These are phyloP conservation scores for Drosophila simulans DNA, from an alignment of 1,140 invertebrate genomes.

Conservation along the genomic window DNA sequence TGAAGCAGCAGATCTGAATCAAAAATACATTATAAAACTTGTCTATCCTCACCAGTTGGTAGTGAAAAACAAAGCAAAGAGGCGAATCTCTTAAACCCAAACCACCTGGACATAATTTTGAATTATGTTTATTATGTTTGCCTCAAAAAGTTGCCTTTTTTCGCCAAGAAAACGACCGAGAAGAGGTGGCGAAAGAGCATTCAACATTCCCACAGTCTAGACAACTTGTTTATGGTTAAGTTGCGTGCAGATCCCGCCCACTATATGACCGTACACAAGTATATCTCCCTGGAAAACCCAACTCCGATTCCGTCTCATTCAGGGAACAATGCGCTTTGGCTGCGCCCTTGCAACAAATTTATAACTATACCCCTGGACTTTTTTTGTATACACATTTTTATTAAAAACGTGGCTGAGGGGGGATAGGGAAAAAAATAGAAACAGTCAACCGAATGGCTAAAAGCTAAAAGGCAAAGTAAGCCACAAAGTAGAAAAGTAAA, in stretches of 20 bases:
- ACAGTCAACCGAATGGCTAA: constrained; percentile 74
- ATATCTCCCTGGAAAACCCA: constrained; percentile 7
- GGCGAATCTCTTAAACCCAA: constrained; percentile 24
- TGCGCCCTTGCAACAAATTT: constrained; percentile 73
- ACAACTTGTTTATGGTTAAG: constrained; percentile 79
- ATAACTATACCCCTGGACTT: constrained; percentile 71
- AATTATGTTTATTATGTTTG: constrained; percentile 57
- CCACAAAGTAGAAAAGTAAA: constrained; percentile 81
- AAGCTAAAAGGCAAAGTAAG: constrained; percentile 80
- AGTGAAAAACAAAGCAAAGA: constrained; percentile 3
- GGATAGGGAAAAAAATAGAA: constrained; percentile 6
- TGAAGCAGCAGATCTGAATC: constrained; percentile 25
- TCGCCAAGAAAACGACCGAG: constrained; percentile 15
- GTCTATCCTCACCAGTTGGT: constrained; percentile 8
- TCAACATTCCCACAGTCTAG: constrained; percentile 61
- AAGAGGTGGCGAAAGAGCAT: constrained; percentile 55
- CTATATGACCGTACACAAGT: constrained; percentile 19
- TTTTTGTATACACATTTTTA: constrained; percentile 69
- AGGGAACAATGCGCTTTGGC: constrained; percentile 69
- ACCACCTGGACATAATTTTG: constrained; percentile 46
- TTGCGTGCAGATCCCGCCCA: constrained; percentile 68
- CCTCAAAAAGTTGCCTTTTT: constrained; percentile 40
- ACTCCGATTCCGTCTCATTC: constrained; percentile 27
- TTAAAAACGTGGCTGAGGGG: constrained; percentile 54
- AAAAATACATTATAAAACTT: constrained; percentile 34